A percentile compares a stretch with the other conserved stretches of the same genome.
Evolutionary conservation across 2,888 invertebrate species (phyloP).

Genomic region (Drosophila setosimentum): DNA sequence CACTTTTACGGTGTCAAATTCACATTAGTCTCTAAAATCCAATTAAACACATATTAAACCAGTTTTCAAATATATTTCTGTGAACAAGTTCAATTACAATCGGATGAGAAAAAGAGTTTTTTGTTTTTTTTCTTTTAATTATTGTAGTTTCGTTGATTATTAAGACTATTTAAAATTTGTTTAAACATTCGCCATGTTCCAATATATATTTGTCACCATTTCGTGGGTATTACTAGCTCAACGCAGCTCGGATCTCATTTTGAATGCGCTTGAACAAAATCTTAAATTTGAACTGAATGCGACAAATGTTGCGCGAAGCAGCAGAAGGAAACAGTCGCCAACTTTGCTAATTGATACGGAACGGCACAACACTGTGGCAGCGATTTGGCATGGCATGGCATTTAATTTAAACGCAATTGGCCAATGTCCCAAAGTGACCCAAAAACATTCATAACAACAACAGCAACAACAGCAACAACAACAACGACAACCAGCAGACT

Average conservation of each 20-base stretch:
- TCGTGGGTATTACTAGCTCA: not conserved
- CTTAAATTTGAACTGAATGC: conserved; percentile 63
- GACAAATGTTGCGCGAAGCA: conserved; percentile 49
- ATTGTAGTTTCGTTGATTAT: not conserved
- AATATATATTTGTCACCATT: too few species aligned
- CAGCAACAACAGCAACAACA: not conserved
- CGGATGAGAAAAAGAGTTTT: not conserved
- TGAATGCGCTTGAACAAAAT: conserved; percentile 58
- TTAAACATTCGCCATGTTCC: not conserved
- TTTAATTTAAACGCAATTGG: conserved; percentile 44
- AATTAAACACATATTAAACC: not conserved
- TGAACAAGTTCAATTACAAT: not conserved
- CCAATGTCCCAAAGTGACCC: conserved; percentile 7
- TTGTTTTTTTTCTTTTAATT: too few species aligned
- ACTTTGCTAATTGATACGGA: conserved; percentile 31
- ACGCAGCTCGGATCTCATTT: conserved; percentile 51
- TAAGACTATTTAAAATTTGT: not conserved
- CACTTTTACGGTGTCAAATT: not conserved
- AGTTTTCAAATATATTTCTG: not conserved
- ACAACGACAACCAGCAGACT: not conserved
- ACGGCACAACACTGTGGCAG: not conserved
- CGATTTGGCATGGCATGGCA: conserved; percentile 36
- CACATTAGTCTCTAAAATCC: not conserved
- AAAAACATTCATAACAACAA: conserved; percentile 19
- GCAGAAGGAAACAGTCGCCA: conserved; percentile 6